Evolutionary conservation across 2,113 vertebrate species (phyloP), one percentile per base, ranked within the genome.

Genomic region (Chascanopsetta lugubris): DNA sequence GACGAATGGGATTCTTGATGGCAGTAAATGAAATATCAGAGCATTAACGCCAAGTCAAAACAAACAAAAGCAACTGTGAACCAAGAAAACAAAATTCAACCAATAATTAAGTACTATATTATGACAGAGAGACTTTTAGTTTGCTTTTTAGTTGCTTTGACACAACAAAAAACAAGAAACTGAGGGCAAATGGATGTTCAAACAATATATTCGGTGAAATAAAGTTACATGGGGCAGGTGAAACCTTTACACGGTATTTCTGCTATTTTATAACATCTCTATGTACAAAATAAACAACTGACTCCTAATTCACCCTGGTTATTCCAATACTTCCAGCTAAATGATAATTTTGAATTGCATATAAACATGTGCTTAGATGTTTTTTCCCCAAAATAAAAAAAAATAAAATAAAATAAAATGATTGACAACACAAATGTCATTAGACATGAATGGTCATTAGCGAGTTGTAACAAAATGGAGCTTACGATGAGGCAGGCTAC

Each of bases 251-350:
- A 34, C 40, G 51, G 48, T 49, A 69, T 42, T 55, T 62, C 32
- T 65, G 36, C 46, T 54, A n/a, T 76, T 17, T 77, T 85, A 80
- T 48, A 61, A 43, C 20, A 85, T 86, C 56, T 83, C 11, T 82
- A 83, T 86, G 34, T 88, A 87, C 88, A 90, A 73, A 85, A 87
- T 83, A 83, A 85, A 88, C 81, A 84, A 79, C 64, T 64, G 65
- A 69, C 43, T 68, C 38, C 40, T 61, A 29, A 76, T 32, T 63
- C 50, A 67, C 49, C 51, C 72, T 72, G 45, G 71, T 75, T 34
- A 49, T 65, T 75, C 63, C 50, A 76, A 61, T 45, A 59, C 62
- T 55, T 62, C 61, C 32, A 79, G 65, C 53, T 61, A 57, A 43
- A 60, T 46, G 36, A 69, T 54, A 75, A 48, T 63, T 59, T 53